These are phyloP conservation scores for Xenopus petersii DNA, from an alignment of 2,797 vertebrate species.

Conservation along the genomic window DNA sequence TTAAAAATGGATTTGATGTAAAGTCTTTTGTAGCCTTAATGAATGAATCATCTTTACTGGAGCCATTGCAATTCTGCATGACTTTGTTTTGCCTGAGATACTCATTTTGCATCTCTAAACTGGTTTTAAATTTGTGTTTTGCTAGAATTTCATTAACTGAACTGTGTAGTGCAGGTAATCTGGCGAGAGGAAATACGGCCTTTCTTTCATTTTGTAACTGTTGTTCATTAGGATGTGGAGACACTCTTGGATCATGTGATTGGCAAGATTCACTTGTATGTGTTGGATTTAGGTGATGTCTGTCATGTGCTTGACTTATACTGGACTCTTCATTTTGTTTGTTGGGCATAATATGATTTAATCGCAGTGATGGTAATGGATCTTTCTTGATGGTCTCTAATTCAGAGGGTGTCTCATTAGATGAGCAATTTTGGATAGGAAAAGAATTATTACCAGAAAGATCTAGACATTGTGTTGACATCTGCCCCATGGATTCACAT, in stretches of 20 bases:
- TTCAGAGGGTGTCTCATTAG: constrained; percentile 64
- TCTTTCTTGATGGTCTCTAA: constrained; percentile 69
- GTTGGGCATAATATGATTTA: constrained; percentile 57
- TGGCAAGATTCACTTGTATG: constrained; percentile 11
- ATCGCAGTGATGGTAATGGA: constrained; percentile 65
- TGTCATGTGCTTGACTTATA: constrained; percentile 58
- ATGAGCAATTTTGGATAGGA: constrained; percentile 65
- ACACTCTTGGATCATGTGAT: constrained; percentile 12
- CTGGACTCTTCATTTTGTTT: constrained; percentile 55
- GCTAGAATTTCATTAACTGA: constrained; percentile 54
- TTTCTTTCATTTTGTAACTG: constrained; percentile 8
- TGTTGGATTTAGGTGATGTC: constrained; percentile 56
- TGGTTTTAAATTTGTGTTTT: constrained; percentile 37
- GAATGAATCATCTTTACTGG: constrained; percentile 51
- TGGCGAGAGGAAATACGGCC: constrained; percentile 2
- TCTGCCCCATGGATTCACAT: constrained; percentile 61
- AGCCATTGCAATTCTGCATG: constrained; percentile 52
- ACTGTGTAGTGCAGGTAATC: constrained; percentile 37
- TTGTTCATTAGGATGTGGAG: constrained; percentile 9
- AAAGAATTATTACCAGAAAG: constrained; percentile 65
- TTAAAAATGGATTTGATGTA: constrained; percentile 59
- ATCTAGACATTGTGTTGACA: constrained; percentile 65
- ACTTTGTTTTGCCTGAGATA: constrained; percentile 56
- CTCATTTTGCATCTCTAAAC: constrained; percentile 55
- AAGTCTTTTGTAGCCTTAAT: constrained; percentile 58